Percentiles rank a stretch among this genome's conserved stretches.
Evolutionary conservation across 2,113 vertebrate species (phyloP).

Genomic region (Guaruba guarouba): DNA sequence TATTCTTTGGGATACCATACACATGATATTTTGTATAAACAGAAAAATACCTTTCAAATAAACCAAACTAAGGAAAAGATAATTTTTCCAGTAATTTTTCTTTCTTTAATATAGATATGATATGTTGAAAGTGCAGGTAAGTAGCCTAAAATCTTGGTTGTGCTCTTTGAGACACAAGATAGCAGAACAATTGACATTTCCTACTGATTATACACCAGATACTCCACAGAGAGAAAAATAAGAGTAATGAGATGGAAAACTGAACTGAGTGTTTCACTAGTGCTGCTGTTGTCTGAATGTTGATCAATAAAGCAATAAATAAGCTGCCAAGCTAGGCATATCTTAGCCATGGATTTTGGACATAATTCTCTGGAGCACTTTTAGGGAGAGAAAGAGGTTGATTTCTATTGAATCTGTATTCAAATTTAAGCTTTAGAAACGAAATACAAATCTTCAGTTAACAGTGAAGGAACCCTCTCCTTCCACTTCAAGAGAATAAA

Average conservation of each 20-base stretch:
- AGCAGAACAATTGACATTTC: slow-evolving; percentile 33
- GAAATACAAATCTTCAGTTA: slow-evolving; percentile 12
- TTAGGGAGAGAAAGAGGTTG: slow-evolving; percentile 52
- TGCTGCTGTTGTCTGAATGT: slow-evolving; percentile 43
- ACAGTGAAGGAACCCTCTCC: neutral
- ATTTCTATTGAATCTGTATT: slow-evolving; percentile 59
- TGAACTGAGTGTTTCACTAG: neutral
- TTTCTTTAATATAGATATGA: neutral
- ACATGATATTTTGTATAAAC: neutral
- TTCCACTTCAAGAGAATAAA: neutral
- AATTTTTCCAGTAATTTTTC: neutral
- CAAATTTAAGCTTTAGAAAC: slow-evolving; percentile 28
- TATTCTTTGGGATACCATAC: neutral
- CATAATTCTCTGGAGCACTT: slow-evolving; percentile 14
- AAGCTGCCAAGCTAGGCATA: slow-evolving; percentile 46
- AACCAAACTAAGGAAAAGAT: neutral
- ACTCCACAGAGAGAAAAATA: slow-evolving; percentile 15
- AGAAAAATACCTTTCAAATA: neutral
- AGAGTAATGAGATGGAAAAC: slow-evolving; percentile 14
- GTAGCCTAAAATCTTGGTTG: neutral
- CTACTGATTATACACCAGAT: neutral
- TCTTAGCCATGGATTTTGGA: slow-evolving; percentile 24
- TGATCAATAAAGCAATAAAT: slow-evolving; percentile 69
- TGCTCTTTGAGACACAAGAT: neutral
- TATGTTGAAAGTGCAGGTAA: neutral